Evolutionary conservation across 2,888 invertebrate species (phyloP).

Genomic region (Mythimna albipuncta): DNA sequence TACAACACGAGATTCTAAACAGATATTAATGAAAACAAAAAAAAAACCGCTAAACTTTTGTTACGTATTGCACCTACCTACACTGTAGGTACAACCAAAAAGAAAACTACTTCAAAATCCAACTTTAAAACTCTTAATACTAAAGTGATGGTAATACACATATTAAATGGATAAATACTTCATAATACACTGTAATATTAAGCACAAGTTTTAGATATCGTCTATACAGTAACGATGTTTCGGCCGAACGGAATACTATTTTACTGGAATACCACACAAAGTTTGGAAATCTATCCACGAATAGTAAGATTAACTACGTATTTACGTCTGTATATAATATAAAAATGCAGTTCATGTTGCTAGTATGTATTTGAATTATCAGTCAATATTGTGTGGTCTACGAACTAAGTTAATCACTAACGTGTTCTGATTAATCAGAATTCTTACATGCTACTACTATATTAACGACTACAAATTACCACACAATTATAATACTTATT

Average conservation of each 20-base stretch:
- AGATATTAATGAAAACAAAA: slow-evolving; percentile 19
- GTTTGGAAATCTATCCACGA: slow-evolving; percentile 16
- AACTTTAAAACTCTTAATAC: slow-evolving; percentile 14
- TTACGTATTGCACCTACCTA: not conserved
- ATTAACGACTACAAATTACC: slow-evolving; percentile 36
- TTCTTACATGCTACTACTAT: slow-evolving; percentile 26
- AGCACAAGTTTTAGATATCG: slow-evolving; percentile 24
- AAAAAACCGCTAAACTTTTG: slow-evolving; percentile 5
- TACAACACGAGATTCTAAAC: slow-evolving; percentile 51
- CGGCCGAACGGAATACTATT: slow-evolving; percentile 16
- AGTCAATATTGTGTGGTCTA: slow-evolving; percentile 49
- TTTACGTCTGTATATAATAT: slow-evolving; percentile 12
- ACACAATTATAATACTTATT: slow-evolving; percentile 27
- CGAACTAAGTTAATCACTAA: slow-evolving; percentile 28
- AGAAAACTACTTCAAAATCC: slow-evolving; percentile 1
- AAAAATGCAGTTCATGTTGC: slow-evolving; percentile 42
- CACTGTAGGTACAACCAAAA: slow-evolving; percentile 16
- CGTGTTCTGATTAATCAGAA: slow-evolving; percentile 19
- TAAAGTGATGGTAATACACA: slow-evolving; percentile 25
- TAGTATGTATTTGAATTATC: slow-evolving; percentile 43
- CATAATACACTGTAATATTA: slow-evolving; percentile 24
- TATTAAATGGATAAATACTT: slow-evolving; percentile 34
- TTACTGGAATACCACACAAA: slow-evolving; percentile 18
- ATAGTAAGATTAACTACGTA: slow-evolving; percentile 15
- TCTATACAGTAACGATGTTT: slow-evolving; percentile 28